A percentile compares a stretch with the other conserved stretches of the same genome.
These are phyloP conservation scores for Nasonia oneida DNA, from an alignment of 2,888 invertebrate genomes.

Conservation along the genomic window DNA sequence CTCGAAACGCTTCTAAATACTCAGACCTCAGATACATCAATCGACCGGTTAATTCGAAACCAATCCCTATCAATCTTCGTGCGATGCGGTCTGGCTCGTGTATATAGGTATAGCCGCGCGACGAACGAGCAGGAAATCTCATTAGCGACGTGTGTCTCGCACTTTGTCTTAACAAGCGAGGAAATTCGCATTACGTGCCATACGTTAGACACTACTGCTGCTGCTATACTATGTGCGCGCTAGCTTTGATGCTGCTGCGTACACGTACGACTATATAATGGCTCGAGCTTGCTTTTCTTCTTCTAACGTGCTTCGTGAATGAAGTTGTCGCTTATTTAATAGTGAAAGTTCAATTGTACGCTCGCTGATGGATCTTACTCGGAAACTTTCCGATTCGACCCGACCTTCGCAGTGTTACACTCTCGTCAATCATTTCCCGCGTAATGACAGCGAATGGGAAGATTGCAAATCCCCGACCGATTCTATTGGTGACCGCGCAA, in stretches of 20 bases:
- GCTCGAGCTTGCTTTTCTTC: not conserved
- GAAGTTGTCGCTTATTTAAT: not conserved
- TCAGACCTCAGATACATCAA: no score
- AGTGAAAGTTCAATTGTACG: not conserved
- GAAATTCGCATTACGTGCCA: constrained; percentile 20
- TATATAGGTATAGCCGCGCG: not conserved
- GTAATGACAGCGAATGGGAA: not conserved
- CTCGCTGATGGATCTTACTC: not conserved
- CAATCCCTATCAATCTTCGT: constrained; percentile 1
- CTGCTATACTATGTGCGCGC: not conserved
- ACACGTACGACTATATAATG: not conserved
- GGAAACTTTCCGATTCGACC: not conserved
- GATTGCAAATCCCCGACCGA: not conserved
- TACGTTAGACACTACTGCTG: not conserved
- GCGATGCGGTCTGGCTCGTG: not conserved
- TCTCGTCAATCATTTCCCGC: not conserved
- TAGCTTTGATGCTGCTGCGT: not conserved
- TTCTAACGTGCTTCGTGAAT: not conserved
- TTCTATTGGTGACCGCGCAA: not conserved
- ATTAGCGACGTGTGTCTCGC: constrained; percentile 28
- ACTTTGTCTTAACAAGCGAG: not conserved
- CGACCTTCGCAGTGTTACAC: not conserved
- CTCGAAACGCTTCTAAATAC: no score
- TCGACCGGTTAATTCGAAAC: not conserved
- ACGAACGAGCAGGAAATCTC: constrained; percentile 36